Conservation (phyloP, 2,797 vertebrate species). For the Rhadinocentrus ornatus region DNA sequence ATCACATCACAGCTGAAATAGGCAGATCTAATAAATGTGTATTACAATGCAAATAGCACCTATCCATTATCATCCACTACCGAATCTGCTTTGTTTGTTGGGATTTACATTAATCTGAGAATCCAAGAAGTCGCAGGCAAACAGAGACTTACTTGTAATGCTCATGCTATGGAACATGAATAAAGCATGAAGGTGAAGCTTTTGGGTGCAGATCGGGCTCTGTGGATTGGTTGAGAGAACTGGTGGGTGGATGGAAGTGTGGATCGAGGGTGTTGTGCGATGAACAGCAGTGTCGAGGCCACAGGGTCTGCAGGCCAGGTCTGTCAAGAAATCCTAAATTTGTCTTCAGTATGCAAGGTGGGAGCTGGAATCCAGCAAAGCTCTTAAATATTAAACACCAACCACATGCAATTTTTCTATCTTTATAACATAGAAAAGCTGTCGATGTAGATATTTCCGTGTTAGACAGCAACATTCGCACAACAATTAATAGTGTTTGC, state of each 20-base stretch:
- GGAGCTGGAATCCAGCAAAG: slow-evolving; percentile 66
- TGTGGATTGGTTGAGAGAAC: slow-evolving; percentile 31
- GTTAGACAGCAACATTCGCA: slow-evolving; percentile 29
- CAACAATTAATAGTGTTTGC: slow-evolving; percentile 30
- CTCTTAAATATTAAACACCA: slow-evolving; percentile 82
- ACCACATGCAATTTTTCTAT: slow-evolving; percentile 76
- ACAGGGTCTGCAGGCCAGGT: slow-evolving; percentile 63
- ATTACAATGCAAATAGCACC: slow-evolving; percentile 67
- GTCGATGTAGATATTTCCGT: slow-evolving; percentile 59
- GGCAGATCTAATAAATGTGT: slow-evolving; percentile 53
- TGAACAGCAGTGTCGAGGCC: slow-evolving; percentile 49
- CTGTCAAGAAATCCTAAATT: slow-evolving; percentile 60
- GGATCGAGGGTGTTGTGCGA: slow-evolving; percentile 20
- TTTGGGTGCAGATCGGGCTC: slow-evolving; percentile 60
- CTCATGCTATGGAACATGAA: slow-evolving; percentile 72
- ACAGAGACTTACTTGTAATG: slow-evolving; percentile 53
- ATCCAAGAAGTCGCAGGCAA: slow-evolving; percentile 47
- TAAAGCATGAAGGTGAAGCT: slow-evolving; percentile 69
- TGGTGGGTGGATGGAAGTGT: slow-evolving; percentile 17
- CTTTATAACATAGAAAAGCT: slow-evolving; percentile 67
- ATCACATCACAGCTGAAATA: slow-evolving; percentile 40
- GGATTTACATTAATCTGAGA: slow-evolving; percentile 66
- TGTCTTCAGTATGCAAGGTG: slow-evolving; percentile 75
- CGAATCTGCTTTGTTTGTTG: slow-evolving; percentile 62
- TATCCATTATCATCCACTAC: slow-evolving; percentile 57